Evolutionary conservation across 92 coral and sea anemone species (phyloP).

Genomic region (Zoanthus gigantus): DNA sequence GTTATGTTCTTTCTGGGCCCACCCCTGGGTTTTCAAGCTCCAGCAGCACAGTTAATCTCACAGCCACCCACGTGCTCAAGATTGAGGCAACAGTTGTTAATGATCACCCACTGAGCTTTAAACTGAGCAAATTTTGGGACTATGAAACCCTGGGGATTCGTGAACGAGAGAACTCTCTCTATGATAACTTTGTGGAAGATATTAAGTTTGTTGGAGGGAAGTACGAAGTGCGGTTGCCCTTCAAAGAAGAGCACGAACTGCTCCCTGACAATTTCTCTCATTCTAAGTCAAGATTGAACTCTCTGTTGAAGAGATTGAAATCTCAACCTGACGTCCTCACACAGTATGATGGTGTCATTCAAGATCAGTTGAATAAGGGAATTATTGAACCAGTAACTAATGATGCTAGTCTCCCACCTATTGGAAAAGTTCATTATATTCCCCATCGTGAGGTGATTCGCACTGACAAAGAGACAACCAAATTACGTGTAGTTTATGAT

Average conservation of each 20-base stretch:
- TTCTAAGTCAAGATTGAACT: neutral
- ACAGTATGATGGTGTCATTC: slow-evolving; percentile 38
- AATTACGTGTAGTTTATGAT: neutral
- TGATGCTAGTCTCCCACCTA: neutral
- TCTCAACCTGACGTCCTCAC: slow-evolving; percentile 16
- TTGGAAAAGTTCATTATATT: slow-evolving; percentile 38
- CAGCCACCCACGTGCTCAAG: slow-evolving; percentile 9
- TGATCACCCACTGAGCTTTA: neutral
- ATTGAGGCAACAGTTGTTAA: neutral
- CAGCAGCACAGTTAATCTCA: neutral
- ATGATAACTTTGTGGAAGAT: slow-evolving; percentile 51
- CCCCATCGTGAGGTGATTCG: neutral
- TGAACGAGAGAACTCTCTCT: slow-evolving; percentile 28
- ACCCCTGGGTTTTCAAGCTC: neutral
- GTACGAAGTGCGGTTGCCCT: slow-evolving; percentile 15
- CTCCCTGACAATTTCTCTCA: slow-evolving; percentile 62
- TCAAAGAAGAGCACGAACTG: slow-evolving; percentile 49
- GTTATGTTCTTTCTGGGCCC: neutral
- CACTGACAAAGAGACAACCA: neutral
- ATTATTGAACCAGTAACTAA: neutral
- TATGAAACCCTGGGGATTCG: slow-evolving; percentile 53
- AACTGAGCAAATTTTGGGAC: slow-evolving; percentile 61
- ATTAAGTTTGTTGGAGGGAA: slow-evolving; percentile 46
- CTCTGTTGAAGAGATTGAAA: slow-evolving; percentile 5
- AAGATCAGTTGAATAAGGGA: neutral